Evolutionary conservation across 2,113 vertebrate genomes (phyloP), one percentile per base, ranked within the genome.

Genomic region (Pterocles burchelli): DNA sequence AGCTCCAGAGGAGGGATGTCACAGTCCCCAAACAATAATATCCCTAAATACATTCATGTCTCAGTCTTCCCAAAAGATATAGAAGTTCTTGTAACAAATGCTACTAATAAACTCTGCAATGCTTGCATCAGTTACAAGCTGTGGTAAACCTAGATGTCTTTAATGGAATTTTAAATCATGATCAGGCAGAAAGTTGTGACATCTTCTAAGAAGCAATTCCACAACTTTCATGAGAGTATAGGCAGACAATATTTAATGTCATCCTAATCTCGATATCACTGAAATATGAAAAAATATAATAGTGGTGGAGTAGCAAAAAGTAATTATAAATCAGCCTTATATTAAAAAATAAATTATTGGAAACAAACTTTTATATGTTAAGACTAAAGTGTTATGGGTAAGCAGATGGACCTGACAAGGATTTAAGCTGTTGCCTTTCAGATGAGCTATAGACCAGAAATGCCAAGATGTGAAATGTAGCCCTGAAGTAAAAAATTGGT

Each of bases 401-500:
- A 90, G 65, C 48, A 89, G 74, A 81, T 89, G 81, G 29, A 41
- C 76, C 21, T 76, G 78, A 58, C 62, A 91, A 88, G 87, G 74
- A 49, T 46, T 72, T 76, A 72, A 94, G 16, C 46, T 85, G 45
- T 54, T 91, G 46, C 46, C 28, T 93, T 73, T 93, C 73, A 89
- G 63, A 85, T 25, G 49, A 93, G 46, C 31, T 63, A 18, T 54
- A 79, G 62, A 88, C 16, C 46, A 80, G 71, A 97, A 95, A 83
- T 80, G 41, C 36, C 36, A 83, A 88, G 51, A 51, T 70, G 46
- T 51, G 55, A 82, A 87, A 88, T 55, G 41, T 61, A 54, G 21
- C 38, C 55, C 48, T 75, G 16, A 87, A 85, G 33, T 85, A 90
- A 83, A 41, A 90, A 97, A 92, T 45, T 25, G 92, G 58, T 91